These are phyloP conservation scores for Bombus turneri DNA, from an alignment of 1,140 invertebrate genomes.

Conservation along the genomic window DNA sequence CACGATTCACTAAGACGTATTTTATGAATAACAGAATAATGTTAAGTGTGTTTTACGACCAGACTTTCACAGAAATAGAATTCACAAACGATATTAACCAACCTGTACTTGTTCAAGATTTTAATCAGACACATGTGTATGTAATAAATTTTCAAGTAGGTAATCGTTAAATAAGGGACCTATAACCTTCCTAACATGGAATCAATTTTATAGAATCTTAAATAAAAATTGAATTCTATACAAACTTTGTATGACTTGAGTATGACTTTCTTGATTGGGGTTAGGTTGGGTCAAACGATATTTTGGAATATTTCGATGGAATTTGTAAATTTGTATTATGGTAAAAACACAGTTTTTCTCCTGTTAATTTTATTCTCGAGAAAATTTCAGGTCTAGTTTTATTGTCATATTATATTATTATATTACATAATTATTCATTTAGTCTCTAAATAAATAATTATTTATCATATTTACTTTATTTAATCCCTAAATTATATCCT, in stretches of 20 bases:
- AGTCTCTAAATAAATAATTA: not conserved
- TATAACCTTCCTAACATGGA: not conserved
- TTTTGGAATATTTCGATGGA: not conserved
- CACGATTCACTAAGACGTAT: not conserved
- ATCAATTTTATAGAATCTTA: not conserved
- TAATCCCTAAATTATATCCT: not conserved
- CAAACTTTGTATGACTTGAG: not conserved
- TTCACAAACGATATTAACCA: not conserved
- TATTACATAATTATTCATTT: too few species aligned
- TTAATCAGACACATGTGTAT: not conserved
- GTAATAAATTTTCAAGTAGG: not conserved
- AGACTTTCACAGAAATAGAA: slow-evolving; percentile 9
- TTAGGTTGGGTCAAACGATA: not conserved
- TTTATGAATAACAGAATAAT: not conserved
- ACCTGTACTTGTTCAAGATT: not conserved
- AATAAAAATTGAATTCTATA: too few species aligned
- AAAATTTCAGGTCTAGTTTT: too few species aligned
- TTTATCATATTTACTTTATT: not conserved
- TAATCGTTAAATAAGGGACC: not conserved
- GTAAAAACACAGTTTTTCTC: too few species aligned
- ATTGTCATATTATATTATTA: too few species aligned
- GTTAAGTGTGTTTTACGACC: not conserved
- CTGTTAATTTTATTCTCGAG: too few species aligned
- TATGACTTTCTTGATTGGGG: not conserved
- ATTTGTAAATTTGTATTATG: not conserved